Percentiles rank a stretch among this genome's conserved stretches.
Evolutionary conservation across 2,888 invertebrate genomes (phyloP).

Genomic region (Xanthorhoe designata): DNA sequence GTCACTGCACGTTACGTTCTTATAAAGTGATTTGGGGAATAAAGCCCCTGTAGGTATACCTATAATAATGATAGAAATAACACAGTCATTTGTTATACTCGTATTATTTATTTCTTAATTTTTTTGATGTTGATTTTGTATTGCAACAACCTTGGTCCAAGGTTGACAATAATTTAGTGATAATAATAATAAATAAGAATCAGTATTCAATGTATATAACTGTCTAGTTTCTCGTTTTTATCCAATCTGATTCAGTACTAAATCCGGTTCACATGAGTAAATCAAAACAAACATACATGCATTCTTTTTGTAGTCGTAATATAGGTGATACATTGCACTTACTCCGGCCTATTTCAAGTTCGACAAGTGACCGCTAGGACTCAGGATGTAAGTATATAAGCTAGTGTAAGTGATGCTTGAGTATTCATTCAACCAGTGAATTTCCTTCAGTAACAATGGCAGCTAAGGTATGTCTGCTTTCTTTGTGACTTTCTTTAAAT

Average conservation of each 20-base stretch:
- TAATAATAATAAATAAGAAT: too few relatives aligned
- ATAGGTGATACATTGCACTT: constrained; percentile 22
- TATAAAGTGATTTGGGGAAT: too few relatives aligned
- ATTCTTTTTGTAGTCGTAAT: neutral
- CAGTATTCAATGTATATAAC: too few relatives aligned
- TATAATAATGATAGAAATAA: too few relatives aligned
- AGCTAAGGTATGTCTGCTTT: constrained; percentile 62
- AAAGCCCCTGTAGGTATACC: too few relatives aligned
- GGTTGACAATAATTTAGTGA: too few relatives aligned
- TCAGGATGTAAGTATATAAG: constrained; percentile 58
- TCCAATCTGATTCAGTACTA: neutral
- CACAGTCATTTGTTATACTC: too few relatives aligned
- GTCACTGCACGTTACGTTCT: too few relatives aligned
- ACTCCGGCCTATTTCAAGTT: constrained; percentile 55
- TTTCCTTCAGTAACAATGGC: constrained; percentile 64
- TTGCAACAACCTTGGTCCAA: too few relatives aligned
- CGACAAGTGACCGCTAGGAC: constrained; percentile 50
- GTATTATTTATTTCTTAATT: too few relatives aligned
- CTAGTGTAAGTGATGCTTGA: constrained; percentile 37
- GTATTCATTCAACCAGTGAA: constrained; percentile 63
- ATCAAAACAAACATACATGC: constrained; percentile 1
- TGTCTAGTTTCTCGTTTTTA: too few relatives aligned
- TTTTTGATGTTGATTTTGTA: too few relatives aligned
- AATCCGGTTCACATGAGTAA: neutral
- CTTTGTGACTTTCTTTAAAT: neutral